These are phyloP conservation scores for Luscinia megarhynchos DNA, from an alignment of 2,797 vertebrate genomes.

Conservation along the genomic window DNA sequence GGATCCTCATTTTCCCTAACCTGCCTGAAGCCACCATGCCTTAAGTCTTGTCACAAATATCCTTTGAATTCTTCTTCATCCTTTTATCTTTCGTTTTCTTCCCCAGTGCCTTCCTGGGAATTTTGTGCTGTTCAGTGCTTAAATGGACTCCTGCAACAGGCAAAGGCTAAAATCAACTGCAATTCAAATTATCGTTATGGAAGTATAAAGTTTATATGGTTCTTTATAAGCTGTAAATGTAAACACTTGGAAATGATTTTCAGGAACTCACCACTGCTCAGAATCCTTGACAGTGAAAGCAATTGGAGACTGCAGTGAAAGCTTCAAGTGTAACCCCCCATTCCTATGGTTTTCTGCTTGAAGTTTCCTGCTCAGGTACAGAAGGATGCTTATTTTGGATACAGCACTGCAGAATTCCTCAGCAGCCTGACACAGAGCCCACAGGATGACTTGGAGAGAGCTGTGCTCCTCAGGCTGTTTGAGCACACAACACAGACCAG, in stretches of 20 bases:
- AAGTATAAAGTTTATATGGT: background rate
- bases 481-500: fast-evolving
- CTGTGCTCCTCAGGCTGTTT: background rate
- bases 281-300: background rate
- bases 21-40: background rate
- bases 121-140: background rate
- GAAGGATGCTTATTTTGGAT: background rate
- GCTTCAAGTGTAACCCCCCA: background rate
- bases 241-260: background rate
- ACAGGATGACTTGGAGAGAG: fast-evolving
- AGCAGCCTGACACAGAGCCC: background rate
- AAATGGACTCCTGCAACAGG: background rate
- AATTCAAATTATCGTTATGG: background rate
- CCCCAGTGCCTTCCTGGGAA: no score
- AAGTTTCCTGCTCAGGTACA: background rate
- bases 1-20: background rate
- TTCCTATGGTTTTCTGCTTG: background rate
- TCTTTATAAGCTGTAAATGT: background rate
- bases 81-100: background rate
- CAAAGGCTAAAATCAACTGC: background rate
- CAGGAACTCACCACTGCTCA: background rate
- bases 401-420: background rate
- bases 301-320: background rate
- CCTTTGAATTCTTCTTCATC: background rate
- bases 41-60: background rate